Evolutionary conservation across 2,797 vertebrate genomes (phyloP).

Genomic region (Rhodeus uyekii): DNA sequence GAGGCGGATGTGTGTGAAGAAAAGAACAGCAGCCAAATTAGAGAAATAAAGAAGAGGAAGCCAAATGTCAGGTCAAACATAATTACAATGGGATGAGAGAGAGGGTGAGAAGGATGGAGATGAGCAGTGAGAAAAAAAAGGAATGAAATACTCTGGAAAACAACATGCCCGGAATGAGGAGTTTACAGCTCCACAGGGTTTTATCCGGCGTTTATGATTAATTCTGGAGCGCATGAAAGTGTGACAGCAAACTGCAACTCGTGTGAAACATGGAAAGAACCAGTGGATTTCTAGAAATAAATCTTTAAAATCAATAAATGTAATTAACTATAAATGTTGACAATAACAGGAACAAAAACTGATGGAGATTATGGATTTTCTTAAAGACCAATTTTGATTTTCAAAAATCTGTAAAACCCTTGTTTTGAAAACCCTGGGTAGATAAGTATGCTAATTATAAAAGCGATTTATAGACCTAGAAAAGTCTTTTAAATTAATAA

Average conservation of each 20-base stretch:
- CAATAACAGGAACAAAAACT: neutral
- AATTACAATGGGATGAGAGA: constrained; percentile 29
- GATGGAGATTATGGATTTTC: too few relatives aligned
- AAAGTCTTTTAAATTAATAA: too few relatives aligned
- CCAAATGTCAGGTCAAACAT: constrained; percentile 48
- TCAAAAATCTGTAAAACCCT: too few relatives aligned
- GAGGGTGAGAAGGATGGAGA: neutral
- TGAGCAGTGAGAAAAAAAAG: neutral
- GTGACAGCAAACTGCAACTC: neutral
- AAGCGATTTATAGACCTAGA: neutral
- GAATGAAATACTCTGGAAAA: neutral
- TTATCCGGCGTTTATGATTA: neutral
- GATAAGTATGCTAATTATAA: neutral
- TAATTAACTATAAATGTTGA: neutral
- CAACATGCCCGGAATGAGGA: neutral
- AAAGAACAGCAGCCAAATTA: constrained; percentile 27
- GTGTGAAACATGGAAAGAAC: neutral
- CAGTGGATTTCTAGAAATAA: neutral
- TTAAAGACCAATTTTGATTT: too few relatives aligned
- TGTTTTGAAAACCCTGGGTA: too few relatives aligned
- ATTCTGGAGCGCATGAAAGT: neutral
- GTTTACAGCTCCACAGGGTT: neutral
- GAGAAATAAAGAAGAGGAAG: constrained; percentile 39
- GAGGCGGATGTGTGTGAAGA: constrained; percentile 1
- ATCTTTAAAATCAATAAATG: neutral